Evolutionary conservation across 2,797 vertebrate genomes (phyloP).

Genomic region (Danionella dracula): DNA sequence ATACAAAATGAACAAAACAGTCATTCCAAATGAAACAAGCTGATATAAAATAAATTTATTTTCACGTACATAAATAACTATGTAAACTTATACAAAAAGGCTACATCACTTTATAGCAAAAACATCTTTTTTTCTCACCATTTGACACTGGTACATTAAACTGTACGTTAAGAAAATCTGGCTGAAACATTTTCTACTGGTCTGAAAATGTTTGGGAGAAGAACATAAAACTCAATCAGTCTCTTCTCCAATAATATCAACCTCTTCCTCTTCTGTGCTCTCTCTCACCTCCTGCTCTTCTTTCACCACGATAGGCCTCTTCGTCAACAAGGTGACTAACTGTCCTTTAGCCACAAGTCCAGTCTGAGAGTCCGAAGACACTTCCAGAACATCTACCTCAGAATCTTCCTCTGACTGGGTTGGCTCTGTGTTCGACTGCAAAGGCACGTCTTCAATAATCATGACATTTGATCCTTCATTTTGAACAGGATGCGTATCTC

Average conservation of each 20-base stretch:
- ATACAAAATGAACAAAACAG: not conserved
- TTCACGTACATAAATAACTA: conserved; percentile 5
- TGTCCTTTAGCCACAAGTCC: not conserved
- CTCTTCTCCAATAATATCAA: conserved; percentile 65
- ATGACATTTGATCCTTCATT: not conserved
- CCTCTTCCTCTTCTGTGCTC: conserved; percentile 42
- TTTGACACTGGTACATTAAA: not conserved
- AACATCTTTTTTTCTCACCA: not conserved
- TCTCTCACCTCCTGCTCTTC: conserved; percentile 39
- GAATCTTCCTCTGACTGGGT: not conserved
- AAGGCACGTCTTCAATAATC: not conserved
- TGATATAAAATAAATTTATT: not conserved
- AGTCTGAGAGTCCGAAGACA: conserved; percentile 39
- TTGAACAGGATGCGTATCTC: not conserved
- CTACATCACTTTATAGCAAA: too few species aligned
- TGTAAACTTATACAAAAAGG: not conserved
- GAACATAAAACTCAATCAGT: conserved; percentile 34
- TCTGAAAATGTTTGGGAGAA: not conserved
- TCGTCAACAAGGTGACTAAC: not conserved
- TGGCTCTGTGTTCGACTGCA: not conserved
- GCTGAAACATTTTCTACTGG: not conserved
- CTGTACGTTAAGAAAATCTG: not conserved
- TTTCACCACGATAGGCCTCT: conserved; percentile 43
- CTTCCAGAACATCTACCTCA: conserved; percentile 43
- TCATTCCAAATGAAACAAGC: not conserved